Evolutionary conservation across 2,113 vertebrate species (phyloP), one percentile per base, ranked within the genome.

Genomic region (Cacatua alba): DNA sequence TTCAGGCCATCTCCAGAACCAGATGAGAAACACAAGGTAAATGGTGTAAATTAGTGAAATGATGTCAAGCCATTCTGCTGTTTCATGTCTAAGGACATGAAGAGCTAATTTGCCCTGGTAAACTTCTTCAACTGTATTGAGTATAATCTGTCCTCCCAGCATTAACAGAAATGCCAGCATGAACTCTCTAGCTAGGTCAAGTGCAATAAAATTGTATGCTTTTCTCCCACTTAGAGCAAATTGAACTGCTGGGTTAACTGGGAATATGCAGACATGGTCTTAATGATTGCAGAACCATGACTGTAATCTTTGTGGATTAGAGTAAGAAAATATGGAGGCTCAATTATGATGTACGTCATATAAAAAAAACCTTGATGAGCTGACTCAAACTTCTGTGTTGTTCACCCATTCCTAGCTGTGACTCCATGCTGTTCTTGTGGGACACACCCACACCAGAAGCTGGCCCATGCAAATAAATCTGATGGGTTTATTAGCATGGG

Each of bases 271-370:
- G 85, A 52, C 1, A 0, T 52, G 24, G 11, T 44, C 44, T 51
- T 55, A 71, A 43, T 9, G 6, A 29, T 41, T 69, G 71, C 72
- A 39, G 44, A 85, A 75, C 21, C 11, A 17, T 57, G 35, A 79
- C 39, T 75, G 9, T 74, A 84, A 59, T 80, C 37, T 78, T 70
- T 84, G 31, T 82, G 28, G 64, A 55, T 69, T 63, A 67, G 44
- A 53, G 18, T 37, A 51, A 84, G 69, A 86, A 90, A 44, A 82
- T 89, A 72, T 8, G 10, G n/a, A 80, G 59, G 35, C 29, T 82
- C 17, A 72, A 10, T 76, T 82, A 33, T 39, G 31, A 78, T n/a
- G 17, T 43, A 37, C 1, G 0, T 68, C 0, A 0, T 18, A 55
- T 33, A 31, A 57, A 55, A 84, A 80, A 63, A 13, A 10, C 72